Percentiles rank a stretch among this genome's conserved stretches.
These are phyloP conservation scores for Champsocephalus esox DNA, from an alignment of 2,797 vertebrate species.

Conservation along the genomic window DNA sequence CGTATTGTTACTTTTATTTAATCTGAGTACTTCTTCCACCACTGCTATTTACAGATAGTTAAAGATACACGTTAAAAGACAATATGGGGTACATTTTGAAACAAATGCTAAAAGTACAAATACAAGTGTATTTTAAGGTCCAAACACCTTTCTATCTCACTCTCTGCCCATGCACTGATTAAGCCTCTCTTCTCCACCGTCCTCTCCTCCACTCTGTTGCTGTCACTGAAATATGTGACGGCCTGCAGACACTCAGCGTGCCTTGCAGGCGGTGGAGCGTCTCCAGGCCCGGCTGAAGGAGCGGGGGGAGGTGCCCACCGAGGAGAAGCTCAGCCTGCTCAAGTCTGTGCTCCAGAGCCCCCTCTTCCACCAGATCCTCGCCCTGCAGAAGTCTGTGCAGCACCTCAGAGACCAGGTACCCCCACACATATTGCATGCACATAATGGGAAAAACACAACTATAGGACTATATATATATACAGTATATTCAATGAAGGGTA, in stretches of 20 bases:
- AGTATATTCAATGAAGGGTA: neutral
- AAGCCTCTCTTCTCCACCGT: conserved; percentile 44
- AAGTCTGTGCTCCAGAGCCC: conserved; percentile 96
- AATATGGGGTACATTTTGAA: neutral
- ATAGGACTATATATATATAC: neutral
- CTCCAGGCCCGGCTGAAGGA: conserved; percentile 95
- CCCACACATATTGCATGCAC: neutral
- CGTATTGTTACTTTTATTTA: too few relatives aligned
- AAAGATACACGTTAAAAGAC: neutral
- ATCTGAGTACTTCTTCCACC: too few relatives aligned
- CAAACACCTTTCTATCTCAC: conserved; percentile 23
- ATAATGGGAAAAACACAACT: neutral
- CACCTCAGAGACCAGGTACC: conserved; percentile 93
- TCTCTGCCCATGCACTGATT: conserved; percentile 43
- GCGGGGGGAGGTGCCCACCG: conserved; percentile 90
- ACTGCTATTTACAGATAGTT: too few relatives aligned
- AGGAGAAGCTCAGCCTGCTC: conserved; percentile 93
- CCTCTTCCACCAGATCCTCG: conserved; percentile 96
- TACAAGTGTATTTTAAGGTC: conserved; percentile 6
- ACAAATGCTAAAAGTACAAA: neutral
- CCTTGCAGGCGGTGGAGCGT: conserved; percentile 95
- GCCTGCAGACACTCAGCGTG: conserved; percentile 91
- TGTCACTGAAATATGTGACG: conserved; percentile 81
- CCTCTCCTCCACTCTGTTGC: conserved; percentile 45
- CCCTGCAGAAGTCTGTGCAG: conserved; percentile 93